A percentile compares a stretch with the other conserved stretches of the same genome.
These are phyloP conservation scores for Dicranocentrus wangi DNA, from an alignment of 2,888 invertebrate species.

Conservation along the genomic window DNA sequence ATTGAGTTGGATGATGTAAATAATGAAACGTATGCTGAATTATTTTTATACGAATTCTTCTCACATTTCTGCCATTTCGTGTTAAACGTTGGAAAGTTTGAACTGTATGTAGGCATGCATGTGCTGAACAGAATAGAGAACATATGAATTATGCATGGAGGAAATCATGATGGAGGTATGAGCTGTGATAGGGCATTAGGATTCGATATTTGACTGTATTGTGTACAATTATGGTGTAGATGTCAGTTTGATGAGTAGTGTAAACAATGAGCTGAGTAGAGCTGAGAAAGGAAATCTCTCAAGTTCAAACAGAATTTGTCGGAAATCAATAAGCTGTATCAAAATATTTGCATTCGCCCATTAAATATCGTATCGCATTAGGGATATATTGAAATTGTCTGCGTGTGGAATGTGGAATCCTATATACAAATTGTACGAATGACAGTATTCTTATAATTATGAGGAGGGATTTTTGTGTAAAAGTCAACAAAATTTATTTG, in stretches of 20 bases:
- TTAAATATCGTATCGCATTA: constrained; percentile 48
- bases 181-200: constrained; percentile 24
- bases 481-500: constrained; percentile 55
- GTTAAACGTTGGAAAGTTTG: background rate
- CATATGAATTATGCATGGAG: constrained; percentile 10
- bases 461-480: constrained; percentile 31
- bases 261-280: constrained; percentile 64
- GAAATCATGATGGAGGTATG: constrained; percentile 21
- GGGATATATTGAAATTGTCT: background rate
- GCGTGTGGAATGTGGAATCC: background rate
- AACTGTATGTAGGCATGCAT: background rate
- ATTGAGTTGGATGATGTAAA: background rate
- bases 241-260: constrained; percentile 60
- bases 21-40: background rate
- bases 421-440: background rate
- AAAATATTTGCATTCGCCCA: constrained; percentile 73
- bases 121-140: too few relatives aligned
- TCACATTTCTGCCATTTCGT: constrained; percentile 7
- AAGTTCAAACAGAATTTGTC: constrained; percentile 72
- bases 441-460: constrained; percentile 30
- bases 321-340: constrained; percentile 73
- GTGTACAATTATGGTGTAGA: constrained; percentile 49
- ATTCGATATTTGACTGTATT: constrained; percentile 36
- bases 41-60: constrained; percentile 8
- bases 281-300: constrained; percentile 72